These are phyloP conservation scores for Lepidocyrtoides sp. DNA, from an alignment of 2,888 invertebrate genomes.

Conservation along the genomic window DNA sequence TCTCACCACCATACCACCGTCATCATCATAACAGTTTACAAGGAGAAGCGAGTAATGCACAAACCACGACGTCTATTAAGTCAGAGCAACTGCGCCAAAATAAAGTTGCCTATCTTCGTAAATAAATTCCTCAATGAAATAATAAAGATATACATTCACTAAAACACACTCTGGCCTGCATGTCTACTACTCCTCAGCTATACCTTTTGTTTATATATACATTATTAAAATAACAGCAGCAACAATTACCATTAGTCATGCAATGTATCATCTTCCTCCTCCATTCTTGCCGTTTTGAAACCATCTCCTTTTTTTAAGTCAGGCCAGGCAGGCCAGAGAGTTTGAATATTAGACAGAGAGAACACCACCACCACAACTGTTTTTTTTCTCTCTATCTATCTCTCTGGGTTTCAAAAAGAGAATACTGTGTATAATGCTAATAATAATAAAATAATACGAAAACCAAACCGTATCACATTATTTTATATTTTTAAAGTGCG, in stretches of 20 bases:
- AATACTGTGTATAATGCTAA: conserved; percentile 13
- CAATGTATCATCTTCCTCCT: conserved; percentile 43
- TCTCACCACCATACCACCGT: neutral
- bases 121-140: neutral
- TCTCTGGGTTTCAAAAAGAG: conserved; percentile 28
- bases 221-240: conserved; percentile 30
- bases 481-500: neutral
- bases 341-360: no score
- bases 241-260: conserved; percentile 51
- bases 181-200: neutral
- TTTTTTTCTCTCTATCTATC: no score
- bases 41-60: conserved; percentile 26
- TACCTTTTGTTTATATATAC: conserved; percentile 6
- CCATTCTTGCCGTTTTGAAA: neutral
- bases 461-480: conserved; percentile 16
- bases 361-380: conserved; percentile 27
- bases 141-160: no score
- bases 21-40: neutral
- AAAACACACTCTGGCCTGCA: no score
- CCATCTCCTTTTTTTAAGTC: neutral
- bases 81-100: neutral
- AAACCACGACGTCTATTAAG: conserved; percentile 1
- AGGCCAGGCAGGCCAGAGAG: no score
- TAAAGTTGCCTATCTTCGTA: neutral
- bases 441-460: neutral